Base-by-base conservation (phyloP, 1,140 invertebrate genomes). In the Procambarus virginalis region DNA sequence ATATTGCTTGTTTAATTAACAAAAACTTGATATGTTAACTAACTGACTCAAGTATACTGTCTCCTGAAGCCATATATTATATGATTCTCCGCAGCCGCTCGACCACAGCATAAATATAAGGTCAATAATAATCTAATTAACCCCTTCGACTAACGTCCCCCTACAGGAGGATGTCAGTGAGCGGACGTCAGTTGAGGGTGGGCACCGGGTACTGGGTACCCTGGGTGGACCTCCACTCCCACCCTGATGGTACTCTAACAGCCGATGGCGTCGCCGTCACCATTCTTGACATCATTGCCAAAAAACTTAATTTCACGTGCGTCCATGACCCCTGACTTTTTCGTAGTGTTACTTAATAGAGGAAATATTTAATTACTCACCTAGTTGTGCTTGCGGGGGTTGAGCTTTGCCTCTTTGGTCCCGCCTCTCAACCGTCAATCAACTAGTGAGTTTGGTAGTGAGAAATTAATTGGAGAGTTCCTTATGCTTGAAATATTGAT, bases 281-380 rank as follows among this genome's bases (percentile, higher is more conserved):
- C 3, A 34, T 82, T 4, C 46, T 82, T 14, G 55, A 82, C 34
- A 82, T 82, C 51, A 60, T 82, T 14, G 79, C 79, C 5, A 64
- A 34, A 14, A 82, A 82, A 64, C 79, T 82, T n/a, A 82, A 82
- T 34, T 82, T 82, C 55, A 82, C 79, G 79, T 82, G 17, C 60
- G 79, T 82, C 8, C 55, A 20, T 45, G 4, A 46, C 8, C 5
- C 8, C 55, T 34, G 34, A 34, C 34, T 34, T 34, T 34, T 34
- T 34, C 34, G 34, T 34, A 34, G 34, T 34, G 34, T 34, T 34
- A 34, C 34, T 34, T 34, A 34, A 34, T 34, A 34, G 34, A 34
- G 34, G 34, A 34, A 34, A 34, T 34, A 34, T 34, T 34, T 34
- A 34, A 34, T 34, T 34, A 34, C 34, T 34, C 34, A 34, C 34